Conservation (phyloP, 2,113 vertebrate species). For the Poeciliopsis occidentalis region DNA sequence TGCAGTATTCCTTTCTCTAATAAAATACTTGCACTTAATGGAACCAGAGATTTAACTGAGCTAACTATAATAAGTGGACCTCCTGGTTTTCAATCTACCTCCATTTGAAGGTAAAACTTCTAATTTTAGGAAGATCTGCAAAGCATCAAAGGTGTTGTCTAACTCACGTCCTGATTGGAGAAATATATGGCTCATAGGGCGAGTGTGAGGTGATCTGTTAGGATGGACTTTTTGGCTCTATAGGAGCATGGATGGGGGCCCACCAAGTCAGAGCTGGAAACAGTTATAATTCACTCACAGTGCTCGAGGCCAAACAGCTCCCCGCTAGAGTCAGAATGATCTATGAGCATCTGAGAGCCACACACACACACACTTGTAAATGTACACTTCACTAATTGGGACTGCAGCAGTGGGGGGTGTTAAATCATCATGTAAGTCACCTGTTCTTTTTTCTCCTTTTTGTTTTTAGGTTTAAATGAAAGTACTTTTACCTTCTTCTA, state of each 20-base stretch:
- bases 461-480: conserved; percentile 24
- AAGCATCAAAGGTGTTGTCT: conserved; percentile 12
- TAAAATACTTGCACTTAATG: neutral
- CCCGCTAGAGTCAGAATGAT: conserved; percentile 71
- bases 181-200: conserved; percentile 28
- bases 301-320: conserved; percentile 71
- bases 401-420: conserved; percentile 40
- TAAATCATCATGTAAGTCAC: conserved; percentile 65
- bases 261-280: conserved; percentile 54
- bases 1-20: neutral
- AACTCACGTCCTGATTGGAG: conserved; percentile 24
- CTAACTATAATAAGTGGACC: neutral
- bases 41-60: neutral
- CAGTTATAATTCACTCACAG: conserved; percentile 63
- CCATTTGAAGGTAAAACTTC: neutral
- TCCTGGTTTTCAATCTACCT: neutral
- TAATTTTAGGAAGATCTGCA: conserved; percentile 1
- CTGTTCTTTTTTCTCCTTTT: conserved; percentile 5
- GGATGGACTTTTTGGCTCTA: conserved; percentile 53
- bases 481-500: conserved; percentile 29
- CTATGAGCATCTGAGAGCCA: conserved; percentile 66
- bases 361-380: conserved; percentile 67
- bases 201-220: conserved; percentile 42
- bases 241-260: conserved; percentile 51
- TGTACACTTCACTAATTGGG: conserved; percentile 71